Evolutionary conservation across 37 sponge, comb jelly and placozoan genomes (phyloP).

Genomic region (Axinella damicornis): DNA sequence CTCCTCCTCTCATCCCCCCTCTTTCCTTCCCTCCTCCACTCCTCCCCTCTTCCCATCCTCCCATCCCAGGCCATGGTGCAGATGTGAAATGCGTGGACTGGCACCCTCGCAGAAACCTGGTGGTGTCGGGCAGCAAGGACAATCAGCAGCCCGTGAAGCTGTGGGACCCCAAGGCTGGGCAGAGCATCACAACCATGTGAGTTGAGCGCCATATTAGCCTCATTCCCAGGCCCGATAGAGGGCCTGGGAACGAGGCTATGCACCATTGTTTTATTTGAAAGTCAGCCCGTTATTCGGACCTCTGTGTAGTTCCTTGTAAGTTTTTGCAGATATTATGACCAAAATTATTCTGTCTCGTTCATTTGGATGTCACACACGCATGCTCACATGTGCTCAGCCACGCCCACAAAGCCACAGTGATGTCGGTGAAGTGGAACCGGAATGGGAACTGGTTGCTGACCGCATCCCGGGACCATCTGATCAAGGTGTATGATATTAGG

Average conservation of each 20-base stretch:
- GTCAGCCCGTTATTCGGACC: too few species aligned
- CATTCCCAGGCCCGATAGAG: too few species aligned
- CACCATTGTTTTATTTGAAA: too few species aligned
- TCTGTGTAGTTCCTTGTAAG: too few species aligned
- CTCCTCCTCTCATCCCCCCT: too few species aligned
- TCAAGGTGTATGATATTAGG: conserved; percentile 95
- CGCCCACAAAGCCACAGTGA: conserved; percentile 92
- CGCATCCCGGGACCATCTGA: conserved; percentile 88
- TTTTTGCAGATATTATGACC: too few species aligned
- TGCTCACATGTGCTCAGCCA: conserved; percentile 72
- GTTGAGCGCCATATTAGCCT: conserved; percentile 3
- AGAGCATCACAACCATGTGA: conserved; percentile 87
- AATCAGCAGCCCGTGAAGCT: conserved; percentile 96
- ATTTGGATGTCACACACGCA: too few species aligned
- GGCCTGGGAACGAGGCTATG: too few species aligned
- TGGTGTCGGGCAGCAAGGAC: conserved; percentile 96
- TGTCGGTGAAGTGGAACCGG: conserved; percentile 86
- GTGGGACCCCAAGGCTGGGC: conserved; percentile 96
- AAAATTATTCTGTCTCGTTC: too few species aligned
- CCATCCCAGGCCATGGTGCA: conserved; percentile 94
- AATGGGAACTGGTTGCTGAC: conserved; percentile 98
- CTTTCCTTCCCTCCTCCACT: too few species aligned
- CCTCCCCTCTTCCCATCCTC: too few species aligned
- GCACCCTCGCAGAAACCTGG: conserved; percentile 92
- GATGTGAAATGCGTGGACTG: conserved; percentile 95